Evolutionary conservation across 2,888 invertebrate species (phyloP).

Genomic region (Nemotelus pantherinus): DNA sequence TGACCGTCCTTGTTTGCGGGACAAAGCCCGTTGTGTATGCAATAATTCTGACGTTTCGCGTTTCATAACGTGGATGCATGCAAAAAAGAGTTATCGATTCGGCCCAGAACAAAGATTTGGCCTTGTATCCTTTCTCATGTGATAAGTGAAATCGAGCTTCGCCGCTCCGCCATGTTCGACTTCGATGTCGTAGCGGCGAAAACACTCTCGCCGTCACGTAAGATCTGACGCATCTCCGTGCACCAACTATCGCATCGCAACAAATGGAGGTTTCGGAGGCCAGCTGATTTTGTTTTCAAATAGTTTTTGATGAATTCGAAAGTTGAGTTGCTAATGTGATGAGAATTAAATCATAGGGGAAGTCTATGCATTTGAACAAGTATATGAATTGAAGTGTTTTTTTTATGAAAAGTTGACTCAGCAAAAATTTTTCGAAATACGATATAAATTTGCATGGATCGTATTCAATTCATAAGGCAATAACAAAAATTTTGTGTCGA

Average conservation of each 20-base stretch:
- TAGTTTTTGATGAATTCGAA: neutral
- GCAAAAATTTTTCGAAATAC: too few relatives aligned
- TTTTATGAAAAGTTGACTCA: neutral
- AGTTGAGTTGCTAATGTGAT: neutral
- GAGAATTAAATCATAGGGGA: neutral
- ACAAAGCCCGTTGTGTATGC: neutral
- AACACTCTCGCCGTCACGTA: slow-evolving; percentile 16
- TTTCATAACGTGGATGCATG: neutral
- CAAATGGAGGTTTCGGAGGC: slow-evolving; percentile 28
- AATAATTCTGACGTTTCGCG: neutral
- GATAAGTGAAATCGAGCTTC: neutral
- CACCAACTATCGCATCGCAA: neutral
- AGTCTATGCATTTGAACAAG: neutral
- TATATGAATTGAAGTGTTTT: neutral
- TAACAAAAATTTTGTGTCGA: too few relatives aligned
- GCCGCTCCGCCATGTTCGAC: slow-evolving; percentile 34
- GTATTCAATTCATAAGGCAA: too few relatives aligned
- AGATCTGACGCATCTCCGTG: neutral
- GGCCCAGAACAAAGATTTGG: slow-evolving; percentile 10
- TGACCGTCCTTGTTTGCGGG: neutral
- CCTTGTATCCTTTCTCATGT: slow-evolving; percentile 22
- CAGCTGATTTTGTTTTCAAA: slow-evolving; percentile 39
- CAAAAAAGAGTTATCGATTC: slow-evolving; percentile 20
- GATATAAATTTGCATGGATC: too few relatives aligned
- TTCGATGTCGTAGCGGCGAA: neutral